phyloP scores from a whole-genome alignment of 2,797 vertebrate species.

The Somateria mollissima region DNA sequence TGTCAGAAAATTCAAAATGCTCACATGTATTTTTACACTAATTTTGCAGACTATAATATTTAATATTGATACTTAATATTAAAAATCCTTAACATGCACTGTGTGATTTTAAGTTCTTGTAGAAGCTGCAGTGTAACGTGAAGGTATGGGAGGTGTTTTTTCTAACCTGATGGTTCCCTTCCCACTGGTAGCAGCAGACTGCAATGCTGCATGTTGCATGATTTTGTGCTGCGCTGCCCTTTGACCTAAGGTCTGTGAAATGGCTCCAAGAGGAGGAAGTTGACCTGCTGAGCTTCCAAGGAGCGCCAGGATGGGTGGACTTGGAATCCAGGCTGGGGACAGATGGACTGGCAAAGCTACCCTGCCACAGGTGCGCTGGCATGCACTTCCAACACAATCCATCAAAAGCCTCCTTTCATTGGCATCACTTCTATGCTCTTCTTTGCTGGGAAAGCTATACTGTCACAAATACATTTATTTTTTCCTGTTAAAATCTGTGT shows the following conservation, averaged over 20 bases:
- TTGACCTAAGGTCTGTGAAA: neutral
- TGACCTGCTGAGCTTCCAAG: neutral
- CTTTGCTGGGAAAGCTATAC: neutral
- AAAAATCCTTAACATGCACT: neutral
- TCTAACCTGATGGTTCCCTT: neutral
- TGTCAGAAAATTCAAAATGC: neutral
- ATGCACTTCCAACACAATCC: neutral
- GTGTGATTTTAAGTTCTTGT: neutral
- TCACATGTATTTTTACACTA: neutral
- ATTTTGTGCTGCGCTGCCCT: neutral
- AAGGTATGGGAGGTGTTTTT: accelerated
- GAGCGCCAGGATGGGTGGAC: neutral
- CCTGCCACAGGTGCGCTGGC: neutral
- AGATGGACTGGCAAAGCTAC: neutral
- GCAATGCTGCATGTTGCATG: neutral
- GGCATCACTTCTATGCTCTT: neutral
- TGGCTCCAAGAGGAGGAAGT: neutral
- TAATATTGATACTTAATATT: too few relatives aligned
- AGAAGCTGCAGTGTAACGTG: neutral
- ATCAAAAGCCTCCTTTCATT: neutral
- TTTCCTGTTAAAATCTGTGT: neutral
- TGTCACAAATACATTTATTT: neutral
- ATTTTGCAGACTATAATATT: neutral
- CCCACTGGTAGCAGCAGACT: neutral
- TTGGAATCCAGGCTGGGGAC: neutral